Base-by-base conservation (phyloP, 2,888 invertebrate species). In the Athripsodes cinereus region DNA sequence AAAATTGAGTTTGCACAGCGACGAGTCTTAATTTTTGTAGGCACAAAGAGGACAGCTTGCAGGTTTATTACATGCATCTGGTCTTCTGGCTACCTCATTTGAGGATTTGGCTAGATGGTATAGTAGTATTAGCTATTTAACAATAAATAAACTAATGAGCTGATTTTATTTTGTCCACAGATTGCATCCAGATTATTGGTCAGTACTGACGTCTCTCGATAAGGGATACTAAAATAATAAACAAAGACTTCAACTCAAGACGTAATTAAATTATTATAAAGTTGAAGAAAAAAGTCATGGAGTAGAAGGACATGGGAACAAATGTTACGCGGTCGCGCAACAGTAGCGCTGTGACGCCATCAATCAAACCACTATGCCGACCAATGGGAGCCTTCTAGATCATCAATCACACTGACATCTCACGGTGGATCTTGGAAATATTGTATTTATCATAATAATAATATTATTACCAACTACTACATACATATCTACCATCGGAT, bases 151-250 rank as follows among this genome's bases (percentile, higher is more conserved):
- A 6, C 46, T 57, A 51, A 56, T 47, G 16, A 22, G 19, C 40
- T 53, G 22, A 53, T 54, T 52, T 49, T 51, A 26, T 51, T 40
- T 62, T 60, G 58, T 56, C 47, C 60, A 44, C 62, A 62, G 62
- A 53, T 44, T 26, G 16, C 44, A 11, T 46, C 26, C 47, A 10
- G 48, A 54, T 40, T 53, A 58, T 55, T 56, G 52, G 55, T 55
- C 58, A 58, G 58, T 62, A 60, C 58, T 60, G 53, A 34, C 44
- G 53, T 51, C 58, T 61, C 62, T 58, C 55, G 21, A 11, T 35
- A 26, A 40, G n/a, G 21, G 53, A 35, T 19, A n/a, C 20, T 47
- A n/a, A 52, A 50, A 22, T 34, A 40, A 40, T 13, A 16, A 26
- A 26, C 26, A 10, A 26, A 26, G 40, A 40, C 40, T 40, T 40